Conservation (phyloP, 1,140 invertebrate species). For the Cydia splendana region DNA sequence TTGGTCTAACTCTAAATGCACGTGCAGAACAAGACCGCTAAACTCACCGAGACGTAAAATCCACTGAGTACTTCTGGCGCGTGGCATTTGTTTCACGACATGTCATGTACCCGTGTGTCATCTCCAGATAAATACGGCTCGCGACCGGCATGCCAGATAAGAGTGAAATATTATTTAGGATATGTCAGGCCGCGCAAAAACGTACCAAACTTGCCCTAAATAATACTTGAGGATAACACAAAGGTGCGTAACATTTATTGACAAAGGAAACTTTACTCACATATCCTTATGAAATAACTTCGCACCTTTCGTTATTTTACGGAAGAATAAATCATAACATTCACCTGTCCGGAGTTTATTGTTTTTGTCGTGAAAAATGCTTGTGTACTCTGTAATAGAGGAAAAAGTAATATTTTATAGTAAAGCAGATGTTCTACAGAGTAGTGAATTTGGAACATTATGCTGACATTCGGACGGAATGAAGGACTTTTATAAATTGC, state of each 20-base stretch:
- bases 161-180: slow-evolving; percentile 28
- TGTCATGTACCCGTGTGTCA: slow-evolving; percentile 27
- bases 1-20: not conserved
- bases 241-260: not conserved
- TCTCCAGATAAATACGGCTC: slow-evolving; percentile 31
- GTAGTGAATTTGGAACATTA: not conserved
- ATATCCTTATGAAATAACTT: slow-evolving; percentile 13
- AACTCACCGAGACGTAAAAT: not conserved
- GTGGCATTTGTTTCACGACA: slow-evolving; percentile 24
- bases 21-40: slow-evolving; percentile 5
- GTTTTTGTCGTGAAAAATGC: slow-evolving; percentile 12
- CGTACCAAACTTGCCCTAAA: slow-evolving; percentile 13
- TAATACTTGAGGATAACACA: not conserved
- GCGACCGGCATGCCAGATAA: slow-evolving; percentile 23
- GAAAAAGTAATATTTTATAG: not conserved
- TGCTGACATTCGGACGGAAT: no score
- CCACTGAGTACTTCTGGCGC: slow-evolving; percentile 9
- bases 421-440: not conserved
- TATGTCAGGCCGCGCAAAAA: slow-evolving; percentile 4
- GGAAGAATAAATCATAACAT: slow-evolving; percentile 30
- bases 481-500: no score
- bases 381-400: not conserved
- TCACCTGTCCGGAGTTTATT: slow-evolving; percentile 8
- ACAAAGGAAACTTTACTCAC: slow-evolving; percentile 18
- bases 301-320: slow-evolving; percentile 15